Evolutionary conservation across 2,888 invertebrate genomes (phyloP).

Genomic region (Drosophila peninsularis): DNA sequence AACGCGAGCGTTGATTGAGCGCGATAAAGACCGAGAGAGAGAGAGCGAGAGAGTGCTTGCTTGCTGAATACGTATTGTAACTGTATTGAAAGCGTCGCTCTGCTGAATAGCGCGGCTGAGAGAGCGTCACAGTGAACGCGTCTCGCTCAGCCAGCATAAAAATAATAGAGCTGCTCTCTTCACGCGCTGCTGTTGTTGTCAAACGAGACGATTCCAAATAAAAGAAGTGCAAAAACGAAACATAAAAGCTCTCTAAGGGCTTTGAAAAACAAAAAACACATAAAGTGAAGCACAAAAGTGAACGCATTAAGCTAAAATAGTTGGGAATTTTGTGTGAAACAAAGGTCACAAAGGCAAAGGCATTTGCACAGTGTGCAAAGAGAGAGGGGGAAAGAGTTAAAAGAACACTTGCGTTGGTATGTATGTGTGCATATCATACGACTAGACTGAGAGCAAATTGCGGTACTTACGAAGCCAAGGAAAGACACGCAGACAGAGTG

Average conservation of each 20-base stretch:
- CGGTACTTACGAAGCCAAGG: slow-evolving; percentile 21
- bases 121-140: slow-evolving; percentile 21
- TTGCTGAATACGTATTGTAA: slow-evolving; percentile 51
- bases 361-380: slow-evolving; percentile 29
- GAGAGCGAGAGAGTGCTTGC: slow-evolving; percentile 13
- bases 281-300: slow-evolving; percentile 49
- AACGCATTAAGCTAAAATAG: slow-evolving; percentile 40
- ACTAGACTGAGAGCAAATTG: slow-evolving; percentile 35
- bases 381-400: not conserved
- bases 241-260: slow-evolving; percentile 44
- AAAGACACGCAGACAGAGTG: not conserved
- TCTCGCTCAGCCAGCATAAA: slow-evolving; percentile 42
- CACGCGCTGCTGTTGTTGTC: slow-evolving; percentile 21
- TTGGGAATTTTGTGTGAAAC: slow-evolving; percentile 25
- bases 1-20: slow-evolving; percentile 18
- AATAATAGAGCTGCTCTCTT: slow-evolving; percentile 19
- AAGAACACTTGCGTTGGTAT: slow-evolving; percentile 9
- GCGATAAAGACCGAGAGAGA: slow-evolving; percentile 22
- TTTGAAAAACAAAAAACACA: slow-evolving; percentile 15
- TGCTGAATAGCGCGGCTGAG: slow-evolving; percentile 46
- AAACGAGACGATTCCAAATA: slow-evolving; percentile 27
- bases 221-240: slow-evolving; percentile 28
- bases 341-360: slow-evolving; percentile 31
- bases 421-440: slow-evolving; percentile 37
- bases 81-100: slow-evolving; percentile 31